Percentiles rank a stretch among this genome's conserved stretches.
These are phyloP conservation scores for Drosophila parabipectinata DNA, from an alignment of 1,140 invertebrate genomes.

Conservation along the genomic window DNA sequence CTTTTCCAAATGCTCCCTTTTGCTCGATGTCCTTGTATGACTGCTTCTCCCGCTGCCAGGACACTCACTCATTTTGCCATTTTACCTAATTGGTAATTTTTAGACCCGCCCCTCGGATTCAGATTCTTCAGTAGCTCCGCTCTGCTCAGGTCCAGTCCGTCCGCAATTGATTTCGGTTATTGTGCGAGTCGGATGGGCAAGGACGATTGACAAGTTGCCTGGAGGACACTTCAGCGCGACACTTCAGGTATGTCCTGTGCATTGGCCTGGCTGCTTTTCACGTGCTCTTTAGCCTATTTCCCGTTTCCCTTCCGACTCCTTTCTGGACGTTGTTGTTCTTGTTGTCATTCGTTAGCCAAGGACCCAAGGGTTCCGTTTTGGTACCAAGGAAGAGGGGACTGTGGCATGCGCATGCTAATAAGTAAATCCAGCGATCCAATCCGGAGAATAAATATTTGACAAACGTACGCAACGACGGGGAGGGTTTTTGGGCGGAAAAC, in stretches of 20 bases:
- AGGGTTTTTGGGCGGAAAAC: constrained; percentile 6
- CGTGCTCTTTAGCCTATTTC: constrained; percentile 78
- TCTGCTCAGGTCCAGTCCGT: constrained; percentile 35
- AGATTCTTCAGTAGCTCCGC: neutral
- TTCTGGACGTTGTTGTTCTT: constrained; percentile 20
- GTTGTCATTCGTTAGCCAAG: constrained; percentile 57
- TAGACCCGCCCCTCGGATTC: constrained; percentile 25
- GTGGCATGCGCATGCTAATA: constrained; percentile 77
- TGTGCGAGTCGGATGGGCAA: constrained; percentile 59
- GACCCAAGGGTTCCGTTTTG: constrained; percentile 21
- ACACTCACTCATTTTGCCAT: constrained; percentile 77
- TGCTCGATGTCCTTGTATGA: constrained; percentile 5
- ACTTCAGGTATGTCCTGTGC: constrained; percentile 60
- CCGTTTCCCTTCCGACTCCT: constrained; percentile 41
- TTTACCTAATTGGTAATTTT: constrained; percentile 80
- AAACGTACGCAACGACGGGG: constrained; percentile 58
- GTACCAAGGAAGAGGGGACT: constrained; percentile 3
- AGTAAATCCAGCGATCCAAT: constrained; percentile 82
- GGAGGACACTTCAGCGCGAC: constrained; percentile 54
- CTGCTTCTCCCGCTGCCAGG: constrained; percentile 11
- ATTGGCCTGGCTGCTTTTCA: constrained; percentile 52
- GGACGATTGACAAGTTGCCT: constrained; percentile 70
- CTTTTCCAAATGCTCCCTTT: neutral
- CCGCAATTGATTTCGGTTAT: constrained; percentile 69
- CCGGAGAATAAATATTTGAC: constrained; percentile 82